These are phyloP conservation scores for Dicrurus megarhynchus DNA, from an alignment of 2,113 vertebrate species.

Conservation along the genomic window DNA sequence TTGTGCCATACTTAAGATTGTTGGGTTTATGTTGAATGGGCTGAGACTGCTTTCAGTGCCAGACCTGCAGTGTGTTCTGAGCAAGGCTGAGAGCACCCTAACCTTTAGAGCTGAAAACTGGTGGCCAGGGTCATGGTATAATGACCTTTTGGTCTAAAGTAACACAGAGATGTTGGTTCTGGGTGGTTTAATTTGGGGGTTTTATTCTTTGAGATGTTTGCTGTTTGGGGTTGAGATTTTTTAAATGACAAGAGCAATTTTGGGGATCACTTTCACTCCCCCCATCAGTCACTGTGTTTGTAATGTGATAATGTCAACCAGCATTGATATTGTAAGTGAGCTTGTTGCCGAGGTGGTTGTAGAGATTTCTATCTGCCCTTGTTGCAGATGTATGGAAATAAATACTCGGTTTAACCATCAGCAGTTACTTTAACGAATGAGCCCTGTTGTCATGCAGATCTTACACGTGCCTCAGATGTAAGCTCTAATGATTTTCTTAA, in stretches of 20 bases:
- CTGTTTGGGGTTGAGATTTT: background rate
- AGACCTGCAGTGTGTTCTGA: background rate
- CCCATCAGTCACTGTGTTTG: background rate
- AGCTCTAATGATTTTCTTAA: background rate
- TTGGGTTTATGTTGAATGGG: background rate
- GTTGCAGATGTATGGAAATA: background rate
- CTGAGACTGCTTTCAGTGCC: background rate
- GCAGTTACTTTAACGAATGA: background rate
- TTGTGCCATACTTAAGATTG: background rate
- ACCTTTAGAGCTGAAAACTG: constrained; percentile 30
- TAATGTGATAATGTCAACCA: background rate
- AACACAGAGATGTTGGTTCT: constrained; percentile 3
- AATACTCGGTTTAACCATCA: background rate
- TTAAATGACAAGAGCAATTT: background rate
- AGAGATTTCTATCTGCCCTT: background rate
- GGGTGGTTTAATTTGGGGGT: background rate
- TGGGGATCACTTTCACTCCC: background rate
- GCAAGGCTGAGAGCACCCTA: background rate
- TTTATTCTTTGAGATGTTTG: background rate
- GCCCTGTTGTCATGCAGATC: background rate
- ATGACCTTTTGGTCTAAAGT: constrained; percentile 43
- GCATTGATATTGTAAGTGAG: background rate
- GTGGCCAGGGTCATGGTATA: background rate
- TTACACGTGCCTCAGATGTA: background rate
- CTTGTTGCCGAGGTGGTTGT: background rate